Base-by-base conservation (phyloP, 1,140 invertebrate species). In the Microplitis mediator region DNA sequence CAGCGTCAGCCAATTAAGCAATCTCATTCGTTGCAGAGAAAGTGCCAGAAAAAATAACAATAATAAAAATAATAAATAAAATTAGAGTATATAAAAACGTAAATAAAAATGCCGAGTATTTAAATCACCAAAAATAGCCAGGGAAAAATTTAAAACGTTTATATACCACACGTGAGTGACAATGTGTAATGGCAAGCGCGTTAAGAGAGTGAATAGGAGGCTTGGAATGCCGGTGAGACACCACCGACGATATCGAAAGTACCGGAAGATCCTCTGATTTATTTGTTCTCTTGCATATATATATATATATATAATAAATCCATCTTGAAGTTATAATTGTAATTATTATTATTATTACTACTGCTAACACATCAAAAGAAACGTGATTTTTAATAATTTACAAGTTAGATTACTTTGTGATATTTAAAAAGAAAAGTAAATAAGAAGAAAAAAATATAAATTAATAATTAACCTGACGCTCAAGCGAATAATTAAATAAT, bases 221-320 rank as follows among this genome's bases (percentile, higher is more conserved):
- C 67, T 69, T 54, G 54, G 67, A 60, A 70, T 70, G 68, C 36
- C 39, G 45, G 39, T 39, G 23, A 70, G 60, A 60, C 60, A 70
- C 51, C 54, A 56, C 60, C 68, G 68, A 14, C 36, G 68, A n/a
- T 70, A 70, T 39, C 68, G 60, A 50, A 63, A 63, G 60, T 70
- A 70, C 60, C 68, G 68, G 9, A 70, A 62, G 68, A 70, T 70
- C 68, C 58, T 70, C 39, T 62, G 68, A 70, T 70, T 70, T 61
- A 31, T 31, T 61, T 61, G 4, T 61, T 35, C 31, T 61, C 11
- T 13, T 13, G 14, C 0, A 23, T 23, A 23, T 23, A 23, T 45
- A 11, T 45, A 45, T 1, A 23, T 23, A 23, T 23, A 23, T 45
- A 11, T 45, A 45, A 45, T 45, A 9, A 45, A 45, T 45, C 11